These are phyloP conservation scores for Nerophis ophidion DNA, from an alignment of 2,113 vertebrate genomes.

Conservation along the genomic window DNA sequence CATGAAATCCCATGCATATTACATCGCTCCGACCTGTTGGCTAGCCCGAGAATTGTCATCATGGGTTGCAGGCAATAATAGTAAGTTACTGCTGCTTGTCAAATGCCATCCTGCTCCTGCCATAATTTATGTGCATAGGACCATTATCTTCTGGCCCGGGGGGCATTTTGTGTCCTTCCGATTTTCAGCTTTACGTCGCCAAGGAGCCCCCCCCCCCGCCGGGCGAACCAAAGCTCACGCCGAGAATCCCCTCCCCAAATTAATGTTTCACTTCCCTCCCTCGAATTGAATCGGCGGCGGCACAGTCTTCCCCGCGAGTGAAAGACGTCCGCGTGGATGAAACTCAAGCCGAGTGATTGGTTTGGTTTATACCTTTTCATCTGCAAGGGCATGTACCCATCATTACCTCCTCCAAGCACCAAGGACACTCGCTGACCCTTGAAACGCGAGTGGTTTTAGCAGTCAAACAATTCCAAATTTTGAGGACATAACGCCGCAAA, in stretches of 20 bases:
- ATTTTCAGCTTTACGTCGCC: slow-evolving; percentile 46
- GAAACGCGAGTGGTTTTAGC: too few relatives aligned
- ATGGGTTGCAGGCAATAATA: slow-evolving; percentile 58
- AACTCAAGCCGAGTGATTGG: slow-evolving; percentile 24
- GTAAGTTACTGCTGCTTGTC: slow-evolving; percentile 64
- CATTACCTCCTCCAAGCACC: slow-evolving; percentile 35
- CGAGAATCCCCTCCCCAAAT: slow-evolving; percentile 37
- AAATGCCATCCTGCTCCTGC: slow-evolving; percentile 49
- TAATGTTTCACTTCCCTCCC: slow-evolving; percentile 38
- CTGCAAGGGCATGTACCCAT: slow-evolving; percentile 50
- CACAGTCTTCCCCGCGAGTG: slow-evolving; percentile 22
- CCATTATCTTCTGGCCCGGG: slow-evolving; percentile 50
- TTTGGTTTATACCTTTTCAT: slow-evolving; percentile 49
- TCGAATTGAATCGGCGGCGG: slow-evolving; percentile 31
- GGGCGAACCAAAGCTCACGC: slow-evolving; percentile 30
- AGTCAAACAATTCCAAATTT: too few relatives aligned
- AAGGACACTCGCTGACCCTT: too few relatives aligned
- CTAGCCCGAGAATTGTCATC: slow-evolving; percentile 54
- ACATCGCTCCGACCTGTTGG: slow-evolving; percentile 56
- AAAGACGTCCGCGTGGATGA: slow-evolving; percentile 19
- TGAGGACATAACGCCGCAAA: too few relatives aligned
- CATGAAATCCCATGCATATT: slow-evolving; percentile 60
- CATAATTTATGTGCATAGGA: slow-evolving; percentile 56
- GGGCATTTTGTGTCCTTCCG: slow-evolving; percentile 45
- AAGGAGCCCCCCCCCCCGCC: slow-evolving; percentile 24